Base-by-base conservation (phyloP, 92 coral and sea anemone species). In the Ricordea florida region DNA sequence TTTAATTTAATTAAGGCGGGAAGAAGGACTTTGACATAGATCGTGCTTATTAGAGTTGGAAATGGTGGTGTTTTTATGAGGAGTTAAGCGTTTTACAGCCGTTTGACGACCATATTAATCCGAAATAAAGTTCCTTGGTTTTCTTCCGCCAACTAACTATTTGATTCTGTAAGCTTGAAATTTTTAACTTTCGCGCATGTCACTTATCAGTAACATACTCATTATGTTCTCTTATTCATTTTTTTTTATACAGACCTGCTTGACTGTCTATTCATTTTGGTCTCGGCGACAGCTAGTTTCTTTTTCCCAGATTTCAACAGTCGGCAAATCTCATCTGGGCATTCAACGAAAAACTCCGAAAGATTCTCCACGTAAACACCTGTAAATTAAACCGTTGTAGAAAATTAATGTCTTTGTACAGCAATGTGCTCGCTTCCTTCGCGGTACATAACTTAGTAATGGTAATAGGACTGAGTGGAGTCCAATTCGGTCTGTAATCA, bases 211-310 rank as follows among this genome's bases (percentile, higher is more conserved):
- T 55, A 55, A 21, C 15, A 10, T 40, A 49, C 35, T 32, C 47
- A 46, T 45, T 18, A 8, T 29, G 30, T 20, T 14, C 32, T 11
- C 4, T 20, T 3, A 2, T 6, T 10, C 10, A 26, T 0, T 6
- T 27, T 3, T 13, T 2, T 29, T 15, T n/a, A 5, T 44, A 47
- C 49, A 8, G 21, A 87, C 97, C 97, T 83, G 93, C 93, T 91
- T 13, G 97, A 91, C 50, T 91, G 93, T 23, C 97, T 63, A 52
- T 91, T 91, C 97, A 91, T 91, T 41, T 80, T 89, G 0, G 97
- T 91, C 36, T 87, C 97, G 14, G 97, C 97, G 49, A 81, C 43
- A 28, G 89, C 89, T 33, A 91, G 90, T 79, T 80, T 68, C 73
- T 74, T 91, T 66, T 86, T 88, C 13, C 97, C 97, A 5, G 97